phyloP scores from a whole-genome alignment of 1,140 invertebrate genomes.

The Microplitis demolitor region DNA sequence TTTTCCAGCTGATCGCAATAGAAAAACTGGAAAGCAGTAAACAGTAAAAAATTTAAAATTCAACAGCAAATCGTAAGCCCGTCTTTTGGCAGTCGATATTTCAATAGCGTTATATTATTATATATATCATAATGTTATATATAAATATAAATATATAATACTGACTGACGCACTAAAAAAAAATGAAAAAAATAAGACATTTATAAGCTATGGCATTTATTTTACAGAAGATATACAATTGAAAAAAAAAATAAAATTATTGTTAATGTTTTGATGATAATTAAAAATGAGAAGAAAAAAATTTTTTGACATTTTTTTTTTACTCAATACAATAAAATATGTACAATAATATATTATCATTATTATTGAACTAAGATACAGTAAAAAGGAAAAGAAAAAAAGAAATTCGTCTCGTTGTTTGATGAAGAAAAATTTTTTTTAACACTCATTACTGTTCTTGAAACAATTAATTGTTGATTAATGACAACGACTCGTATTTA shows the following conservation, averaged over 20 bases:
- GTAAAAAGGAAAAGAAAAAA: too few species aligned
- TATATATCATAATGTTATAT: conserved; percentile 11
- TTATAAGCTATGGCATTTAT: not conserved
- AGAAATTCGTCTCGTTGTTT: too few species aligned
- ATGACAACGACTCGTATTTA: too few species aligned
- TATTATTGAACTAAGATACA: too few species aligned
- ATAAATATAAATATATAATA: not conserved
- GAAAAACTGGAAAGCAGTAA: conserved; percentile 44
- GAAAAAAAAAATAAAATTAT: not conserved
- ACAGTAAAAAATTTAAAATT: not conserved
- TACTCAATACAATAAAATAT: not conserved
- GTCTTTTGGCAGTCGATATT: not conserved
- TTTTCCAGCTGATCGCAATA: conserved; percentile 48
- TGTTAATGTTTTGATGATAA: not conserved
- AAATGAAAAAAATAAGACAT: not conserved
- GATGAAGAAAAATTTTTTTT: too few species aligned
- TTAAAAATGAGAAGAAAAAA: not conserved
- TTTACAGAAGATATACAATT: not conserved
- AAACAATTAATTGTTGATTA: too few species aligned
- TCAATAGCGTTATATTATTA: conserved; percentile 8
- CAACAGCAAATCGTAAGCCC: too few species aligned
- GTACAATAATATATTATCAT: too few species aligned
- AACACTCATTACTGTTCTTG: too few species aligned
- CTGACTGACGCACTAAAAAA: conserved; percentile 7
- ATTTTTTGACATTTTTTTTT: not conserved